These are phyloP conservation scores for Athalia circularis DNA, from an alignment of 2,888 invertebrate species.

Conservation along the genomic window DNA sequence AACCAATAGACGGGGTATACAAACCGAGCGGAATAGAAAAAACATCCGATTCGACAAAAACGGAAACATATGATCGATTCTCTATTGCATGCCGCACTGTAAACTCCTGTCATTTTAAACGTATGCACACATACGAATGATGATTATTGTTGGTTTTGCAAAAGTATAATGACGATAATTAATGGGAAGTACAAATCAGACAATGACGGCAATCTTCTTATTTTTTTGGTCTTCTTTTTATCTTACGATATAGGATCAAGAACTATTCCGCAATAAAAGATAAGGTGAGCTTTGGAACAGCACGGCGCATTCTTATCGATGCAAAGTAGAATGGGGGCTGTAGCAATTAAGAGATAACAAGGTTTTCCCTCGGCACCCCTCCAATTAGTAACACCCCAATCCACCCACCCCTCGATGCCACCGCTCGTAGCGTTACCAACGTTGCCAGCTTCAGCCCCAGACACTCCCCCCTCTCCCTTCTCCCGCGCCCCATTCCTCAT, in stretches of 20 bases:
- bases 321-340: constrained; percentile 72
- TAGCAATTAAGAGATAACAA: constrained; percentile 75
- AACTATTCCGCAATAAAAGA: constrained; percentile 26
- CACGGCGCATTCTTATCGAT: constrained; percentile 67
- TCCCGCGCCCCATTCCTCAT: too few species aligned
- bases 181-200: background rate
- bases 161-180: too few species aligned
- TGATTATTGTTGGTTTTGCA: too few species aligned
- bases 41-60: background rate
- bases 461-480: constrained; percentile 5
- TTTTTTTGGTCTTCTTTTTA: background rate
- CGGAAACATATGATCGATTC: background rate
- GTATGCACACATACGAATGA: too few species aligned
- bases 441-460: constrained; percentile 21
- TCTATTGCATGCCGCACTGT: too few species aligned
- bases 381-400: constrained; percentile 73
- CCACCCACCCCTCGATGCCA: constrained; percentile 48
- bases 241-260: constrained; percentile 12
- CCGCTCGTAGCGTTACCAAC: constrained; percentile 39
- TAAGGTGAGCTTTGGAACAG: constrained; percentile 26
- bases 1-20: background rate
- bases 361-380: constrained; percentile 72
- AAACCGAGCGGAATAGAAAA: background rate
- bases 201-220: background rate
- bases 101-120: too few species aligned